Evolutionary conservation across 2,797 vertebrate species (phyloP).

Genomic region (Sebastes taczanowskii): DNA sequence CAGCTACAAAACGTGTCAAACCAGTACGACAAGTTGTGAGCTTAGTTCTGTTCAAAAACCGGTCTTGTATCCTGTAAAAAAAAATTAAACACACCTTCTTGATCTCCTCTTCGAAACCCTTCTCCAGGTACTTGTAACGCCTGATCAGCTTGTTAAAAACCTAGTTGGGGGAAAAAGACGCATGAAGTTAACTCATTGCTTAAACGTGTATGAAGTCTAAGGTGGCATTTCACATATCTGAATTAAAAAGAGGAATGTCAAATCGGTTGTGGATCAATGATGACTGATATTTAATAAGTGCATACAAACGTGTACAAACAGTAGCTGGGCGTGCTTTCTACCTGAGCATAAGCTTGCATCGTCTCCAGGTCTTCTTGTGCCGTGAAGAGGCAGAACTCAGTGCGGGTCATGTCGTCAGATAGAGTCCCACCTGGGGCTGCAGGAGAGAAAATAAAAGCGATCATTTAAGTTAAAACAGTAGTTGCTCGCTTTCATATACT

Average conservation of each 20-base stretch:
- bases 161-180: constrained; percentile 59
- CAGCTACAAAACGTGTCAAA: background rate
- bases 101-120: constrained; percentile 98
- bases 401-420: constrained; percentile 96
- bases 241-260: background rate
- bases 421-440: constrained; percentile 95
- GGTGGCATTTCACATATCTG: too few relatives aligned
- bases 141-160: constrained; percentile 99
- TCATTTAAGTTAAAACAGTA: background rate
- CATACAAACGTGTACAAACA: background rate
- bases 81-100: constrained; percentile 88
- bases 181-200: background rate
- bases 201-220: background rate
- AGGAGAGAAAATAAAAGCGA: background rate
- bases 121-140: constrained; percentile 99
- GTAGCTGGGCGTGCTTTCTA: constrained; percentile 38
- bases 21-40: background rate
- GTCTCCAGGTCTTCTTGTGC: constrained; percentile 97
- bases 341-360: constrained; percentile 98
- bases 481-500: background rate
- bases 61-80: too few relatives aligned
- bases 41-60: background rate
- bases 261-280: background rate
- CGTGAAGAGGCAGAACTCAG: constrained; percentile 95
- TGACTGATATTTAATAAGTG: background rate